Evolutionary conservation across 37 sponge, comb jelly and placozoan genomes (phyloP).

Genomic region (Crambe crambe): DNA sequence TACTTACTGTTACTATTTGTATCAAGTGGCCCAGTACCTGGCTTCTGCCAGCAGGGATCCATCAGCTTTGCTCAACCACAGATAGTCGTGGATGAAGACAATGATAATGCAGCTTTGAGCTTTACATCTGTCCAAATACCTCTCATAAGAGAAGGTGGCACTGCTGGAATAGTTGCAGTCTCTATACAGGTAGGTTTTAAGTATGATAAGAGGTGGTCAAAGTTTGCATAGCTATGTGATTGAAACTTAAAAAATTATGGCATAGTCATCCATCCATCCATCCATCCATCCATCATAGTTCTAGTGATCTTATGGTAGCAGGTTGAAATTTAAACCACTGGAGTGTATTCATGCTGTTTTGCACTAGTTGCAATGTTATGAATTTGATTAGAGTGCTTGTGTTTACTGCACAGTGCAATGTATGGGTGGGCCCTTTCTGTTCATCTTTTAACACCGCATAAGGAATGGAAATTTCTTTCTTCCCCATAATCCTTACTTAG

Average conservation of each 20-base stretch:
- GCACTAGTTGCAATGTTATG: neutral
- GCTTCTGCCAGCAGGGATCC: too few species aligned
- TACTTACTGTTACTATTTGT: too few species aligned
- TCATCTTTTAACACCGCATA: neutral
- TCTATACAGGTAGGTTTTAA: constrained; percentile 23
- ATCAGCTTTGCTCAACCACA: constrained; percentile 41
- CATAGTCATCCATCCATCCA: too few species aligned
- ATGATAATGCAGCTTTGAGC: neutral
- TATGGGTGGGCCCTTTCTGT: neutral
- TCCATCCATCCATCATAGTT: too few species aligned
- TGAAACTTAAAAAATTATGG: neutral
- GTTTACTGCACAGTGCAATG: neutral
- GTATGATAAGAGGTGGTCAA: neutral
- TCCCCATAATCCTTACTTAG: too few species aligned
- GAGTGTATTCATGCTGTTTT: constrained; percentile 3
- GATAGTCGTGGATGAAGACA: constrained; percentile 41
- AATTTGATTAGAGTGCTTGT: neutral
- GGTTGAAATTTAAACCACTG: too few species aligned
- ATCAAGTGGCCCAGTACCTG: too few species aligned
- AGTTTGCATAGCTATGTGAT: neutral
- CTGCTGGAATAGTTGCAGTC: constrained; percentile 39
- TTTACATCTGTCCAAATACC: constrained; percentile 38
- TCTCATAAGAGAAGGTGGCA: constrained; percentile 43
- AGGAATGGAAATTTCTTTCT: neutral
- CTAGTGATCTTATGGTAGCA: too few species aligned